Evolutionary conservation across 2,797 vertebrate genomes (phyloP).

Genomic region (Chaetophractus vellerosus): DNA sequence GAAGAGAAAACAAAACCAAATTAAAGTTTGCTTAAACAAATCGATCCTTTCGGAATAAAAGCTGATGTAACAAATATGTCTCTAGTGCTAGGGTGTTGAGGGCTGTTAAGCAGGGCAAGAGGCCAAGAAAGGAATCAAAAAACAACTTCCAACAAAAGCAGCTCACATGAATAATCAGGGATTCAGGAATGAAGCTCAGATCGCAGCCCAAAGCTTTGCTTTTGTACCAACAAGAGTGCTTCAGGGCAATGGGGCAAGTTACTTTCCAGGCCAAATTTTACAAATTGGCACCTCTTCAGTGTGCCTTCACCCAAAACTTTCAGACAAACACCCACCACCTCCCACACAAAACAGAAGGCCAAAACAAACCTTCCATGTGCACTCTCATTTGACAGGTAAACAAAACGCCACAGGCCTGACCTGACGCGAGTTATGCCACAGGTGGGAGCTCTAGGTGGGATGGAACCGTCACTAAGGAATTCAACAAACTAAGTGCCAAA

Average conservation of each 20-base stretch:
- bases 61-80: conserved; percentile 57
- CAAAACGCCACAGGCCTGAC: neutral
- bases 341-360: neutral
- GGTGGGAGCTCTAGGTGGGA: neutral
- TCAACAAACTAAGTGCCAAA: neutral
- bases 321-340: neutral
- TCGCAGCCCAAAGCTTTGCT: neutral
- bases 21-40: conserved; percentile 73
- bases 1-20: conserved; percentile 76
- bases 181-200: neutral
- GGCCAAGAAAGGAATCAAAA: conserved; percentile 58
- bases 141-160: conserved; percentile 28
- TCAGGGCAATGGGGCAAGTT: neutral
- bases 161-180: conserved; percentile 1
- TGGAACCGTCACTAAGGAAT: neutral
- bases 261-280: conserved; percentile 1
- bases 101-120: conserved; percentile 53
- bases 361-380: neutral
- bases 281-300: conserved; percentile 2
- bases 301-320: neutral
- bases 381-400: neutral
- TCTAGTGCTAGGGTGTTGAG: neutral
- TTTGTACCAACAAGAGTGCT: neutral
- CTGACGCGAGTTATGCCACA: neutral
- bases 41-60: conserved; percentile 55